Conservation (phyloP, 1,140 invertebrate genomes). For the Penaeus vannamei region DNA sequence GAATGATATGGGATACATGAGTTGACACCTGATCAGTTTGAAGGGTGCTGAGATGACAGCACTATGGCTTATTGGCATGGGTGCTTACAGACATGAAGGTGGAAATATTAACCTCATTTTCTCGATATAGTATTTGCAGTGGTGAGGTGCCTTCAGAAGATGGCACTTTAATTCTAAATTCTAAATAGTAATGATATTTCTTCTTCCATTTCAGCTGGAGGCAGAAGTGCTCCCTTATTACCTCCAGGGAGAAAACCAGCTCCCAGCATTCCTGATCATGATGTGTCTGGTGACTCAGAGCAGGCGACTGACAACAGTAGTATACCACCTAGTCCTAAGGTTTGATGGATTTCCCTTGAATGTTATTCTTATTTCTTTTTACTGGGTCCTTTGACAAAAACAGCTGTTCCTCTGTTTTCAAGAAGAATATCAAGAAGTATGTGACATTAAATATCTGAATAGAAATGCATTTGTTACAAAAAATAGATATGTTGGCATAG, state of each 20-base stretch:
- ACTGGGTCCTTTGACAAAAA: not conserved
- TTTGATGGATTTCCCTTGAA: not conserved
- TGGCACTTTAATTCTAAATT: not conserved
- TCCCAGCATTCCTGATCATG: slow-evolving; percentile 23
- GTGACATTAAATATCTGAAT: not conserved
- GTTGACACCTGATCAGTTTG: no score
- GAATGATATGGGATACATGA: no score
- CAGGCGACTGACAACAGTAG: slow-evolving; percentile 42
- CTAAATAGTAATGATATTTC: no score
- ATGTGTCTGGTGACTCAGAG: slow-evolving; percentile 32
- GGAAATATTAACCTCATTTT: no score
- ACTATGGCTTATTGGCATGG: no score
- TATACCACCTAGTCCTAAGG: slow-evolving; percentile 67
- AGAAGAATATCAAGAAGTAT: not conserved
- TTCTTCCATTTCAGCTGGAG: not conserved
- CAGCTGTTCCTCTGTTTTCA: slow-evolving; percentile 3
- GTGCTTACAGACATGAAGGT: no score
- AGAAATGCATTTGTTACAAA: no score
- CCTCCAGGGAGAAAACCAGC: slow-evolving; percentile 56
- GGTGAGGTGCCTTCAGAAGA: no score
- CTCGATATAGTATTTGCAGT: not conserved
- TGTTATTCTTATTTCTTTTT: not conserved
- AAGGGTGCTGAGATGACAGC: no score
- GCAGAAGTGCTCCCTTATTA: slow-evolving; percentile 40
- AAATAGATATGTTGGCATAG: no score